Percentiles rank a stretch among this genome's conserved stretches.
These are phyloP conservation scores for Diarsia rubi DNA, from an alignment of 2,888 invertebrate species.

Conservation along the genomic window DNA sequence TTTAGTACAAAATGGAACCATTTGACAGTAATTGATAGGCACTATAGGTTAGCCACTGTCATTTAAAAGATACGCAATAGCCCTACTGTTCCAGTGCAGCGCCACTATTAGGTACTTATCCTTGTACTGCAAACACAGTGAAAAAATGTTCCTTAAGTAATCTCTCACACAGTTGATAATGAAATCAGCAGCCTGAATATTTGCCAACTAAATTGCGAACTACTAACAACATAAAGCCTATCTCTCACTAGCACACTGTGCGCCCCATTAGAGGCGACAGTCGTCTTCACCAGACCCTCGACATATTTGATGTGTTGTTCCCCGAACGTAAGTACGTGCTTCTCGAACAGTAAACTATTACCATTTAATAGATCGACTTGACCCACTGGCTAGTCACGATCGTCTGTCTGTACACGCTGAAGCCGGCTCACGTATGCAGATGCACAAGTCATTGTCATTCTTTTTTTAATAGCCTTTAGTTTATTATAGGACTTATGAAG, in stretches of 20 bases:
- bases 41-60: no score
- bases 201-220: conserved; percentile 19
- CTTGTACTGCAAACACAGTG: background rate
- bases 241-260: conserved; percentile 29
- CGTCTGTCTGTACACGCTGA: conserved; percentile 50
- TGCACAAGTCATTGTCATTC: conserved; percentile 59
- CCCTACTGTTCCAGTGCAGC: no score
- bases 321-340: conserved; percentile 68
- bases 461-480: conserved; percentile 51
- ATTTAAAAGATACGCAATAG: no score
- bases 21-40: no score
- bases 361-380: conserved; percentile 82
- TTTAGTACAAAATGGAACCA: no score
- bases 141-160: background rate
- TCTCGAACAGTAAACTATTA: conserved; percentile 75
- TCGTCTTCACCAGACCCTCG: conserved; percentile 57
- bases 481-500: conserved; percentile 32
- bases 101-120: background rate
- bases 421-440: conserved; percentile 64
- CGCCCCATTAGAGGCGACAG: conserved; percentile 65
- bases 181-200: conserved; percentile 7
- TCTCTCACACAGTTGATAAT: background rate
- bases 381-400: conserved; percentile 86
- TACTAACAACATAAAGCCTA: conserved; percentile 17
- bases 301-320: conserved; percentile 67